Evolutionary conservation across 2,888 invertebrate genomes (phyloP).

Genomic region (Acronicta psi): DNA sequence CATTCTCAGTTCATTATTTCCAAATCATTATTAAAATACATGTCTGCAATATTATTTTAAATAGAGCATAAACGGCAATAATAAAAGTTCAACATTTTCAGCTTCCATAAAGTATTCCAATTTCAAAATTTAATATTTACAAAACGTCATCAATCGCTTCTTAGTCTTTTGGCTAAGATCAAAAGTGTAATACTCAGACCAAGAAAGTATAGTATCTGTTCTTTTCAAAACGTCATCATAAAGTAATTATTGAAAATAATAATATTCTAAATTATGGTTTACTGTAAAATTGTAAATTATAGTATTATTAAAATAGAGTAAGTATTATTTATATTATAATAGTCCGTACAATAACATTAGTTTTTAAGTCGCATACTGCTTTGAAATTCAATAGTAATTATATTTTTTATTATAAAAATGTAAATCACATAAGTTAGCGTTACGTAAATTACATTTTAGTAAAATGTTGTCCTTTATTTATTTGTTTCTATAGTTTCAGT

Average conservation of each 20-base stretch:
- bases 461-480: slow-evolving; percentile 6
- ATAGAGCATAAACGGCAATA: no score
- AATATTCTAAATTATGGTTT: slow-evolving; percentile 15
- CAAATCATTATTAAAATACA: no score
- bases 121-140: slow-evolving; percentile 17
- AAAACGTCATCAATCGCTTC: not conserved
- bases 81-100: not conserved
- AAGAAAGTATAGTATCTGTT: no score
- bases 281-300: slow-evolving; percentile 16
- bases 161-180: no score
- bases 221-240: no score
- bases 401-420: slow-evolving; percentile 23
- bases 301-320: slow-evolving; percentile 41
- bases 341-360: slow-evolving; percentile 31
- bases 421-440: slow-evolving; percentile 26
- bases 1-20: no score
- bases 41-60: no score
- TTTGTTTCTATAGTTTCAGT: no score
- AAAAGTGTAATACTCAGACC: no score
- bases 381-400: slow-evolving; percentile 48
- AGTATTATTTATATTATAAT: slow-evolving; percentile 23
- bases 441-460: slow-evolving; percentile 17
- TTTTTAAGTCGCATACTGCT: slow-evolving; percentile 38
- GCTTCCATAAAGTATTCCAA: slow-evolving; percentile 18
- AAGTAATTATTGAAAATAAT: not conserved